These are phyloP conservation scores for Lasaia peninsularis DNA, from an alignment of 1,140 invertebrate species.

Conservation along the genomic window DNA sequence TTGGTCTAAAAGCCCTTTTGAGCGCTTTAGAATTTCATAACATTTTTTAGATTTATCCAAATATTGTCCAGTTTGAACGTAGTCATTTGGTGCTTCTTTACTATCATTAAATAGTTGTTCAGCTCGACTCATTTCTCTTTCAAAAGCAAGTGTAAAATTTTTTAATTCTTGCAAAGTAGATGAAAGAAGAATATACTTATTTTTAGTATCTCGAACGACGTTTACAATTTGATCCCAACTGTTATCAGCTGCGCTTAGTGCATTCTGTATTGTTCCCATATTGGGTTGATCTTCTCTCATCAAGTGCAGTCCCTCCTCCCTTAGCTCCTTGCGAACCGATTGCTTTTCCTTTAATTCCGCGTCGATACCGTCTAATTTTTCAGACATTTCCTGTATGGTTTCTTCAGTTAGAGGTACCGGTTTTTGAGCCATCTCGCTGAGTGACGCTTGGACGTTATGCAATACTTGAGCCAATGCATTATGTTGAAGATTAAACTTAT, in stretches of 20 bases:
- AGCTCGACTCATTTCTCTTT: slow-evolving; percentile 83
- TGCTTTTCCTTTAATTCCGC: slow-evolving; percentile 69
- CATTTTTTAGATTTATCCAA: slow-evolving; percentile 87
- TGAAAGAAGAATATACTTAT: slow-evolving; percentile 85
- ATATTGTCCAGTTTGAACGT: slow-evolving; percentile 79
- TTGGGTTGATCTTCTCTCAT: slow-evolving; percentile 90
- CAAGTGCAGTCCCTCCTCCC: slow-evolving; percentile 84
- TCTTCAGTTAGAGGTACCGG: slow-evolving; percentile 78
- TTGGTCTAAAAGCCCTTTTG: slow-evolving; percentile 85
- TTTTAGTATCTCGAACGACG: slow-evolving; percentile 84
- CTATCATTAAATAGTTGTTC: slow-evolving; percentile 79
- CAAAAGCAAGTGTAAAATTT: slow-evolving; percentile 83
- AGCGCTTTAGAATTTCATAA: slow-evolving; percentile 84
- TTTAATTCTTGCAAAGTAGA: slow-evolving; percentile 86
- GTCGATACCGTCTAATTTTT: slow-evolving; percentile 72
- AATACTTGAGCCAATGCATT: slow-evolving; percentile 81
- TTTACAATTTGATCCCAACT: slow-evolving; percentile 89
- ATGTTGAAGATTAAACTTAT: slow-evolving; percentile 83
- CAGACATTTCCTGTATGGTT: slow-evolving; percentile 79
- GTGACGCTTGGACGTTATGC: slow-evolving; percentile 76
- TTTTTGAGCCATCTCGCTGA: slow-evolving; percentile 78
- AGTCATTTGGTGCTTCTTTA: slow-evolving; percentile 81
- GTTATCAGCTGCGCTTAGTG: slow-evolving; percentile 84
- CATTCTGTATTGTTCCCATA: slow-evolving; percentile 87
- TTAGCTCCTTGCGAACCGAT: slow-evolving; percentile 63